Conservation (phyloP, 2,113 vertebrate species). For the Dinomys branickii region DNA sequence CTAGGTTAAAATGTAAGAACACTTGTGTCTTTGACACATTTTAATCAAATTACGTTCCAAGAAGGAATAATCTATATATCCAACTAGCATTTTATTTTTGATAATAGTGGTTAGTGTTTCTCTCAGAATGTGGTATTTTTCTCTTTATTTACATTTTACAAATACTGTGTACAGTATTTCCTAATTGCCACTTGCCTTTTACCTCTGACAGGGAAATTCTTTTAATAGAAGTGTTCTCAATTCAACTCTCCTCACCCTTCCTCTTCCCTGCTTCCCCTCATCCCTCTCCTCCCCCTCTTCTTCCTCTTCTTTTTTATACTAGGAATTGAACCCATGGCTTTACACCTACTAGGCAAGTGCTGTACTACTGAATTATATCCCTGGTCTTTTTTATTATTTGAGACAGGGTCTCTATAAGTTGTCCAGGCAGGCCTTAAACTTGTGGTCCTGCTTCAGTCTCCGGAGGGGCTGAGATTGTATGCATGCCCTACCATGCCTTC, state of each 20-base stretch:
- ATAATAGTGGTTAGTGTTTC: conserved; percentile 14
- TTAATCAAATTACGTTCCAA: not conserved
- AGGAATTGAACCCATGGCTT: not conserved
- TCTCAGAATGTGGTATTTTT: conserved; percentile 2
- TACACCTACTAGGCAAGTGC: not conserved
- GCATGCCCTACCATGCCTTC: not conserved
- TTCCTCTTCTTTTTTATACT: not conserved
- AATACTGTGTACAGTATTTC: not conserved
- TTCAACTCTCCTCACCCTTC: not conserved
- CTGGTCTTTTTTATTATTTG: not conserved
- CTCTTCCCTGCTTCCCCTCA: not conserved
- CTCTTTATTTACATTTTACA: conserved; percentile 37
- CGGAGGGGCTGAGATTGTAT: not conserved
- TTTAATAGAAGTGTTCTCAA: conserved; percentile 1
- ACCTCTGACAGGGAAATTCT: conserved; percentile 44
- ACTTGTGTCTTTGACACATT: not conserved
- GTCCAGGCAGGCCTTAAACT: not conserved
- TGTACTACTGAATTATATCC: not conserved
- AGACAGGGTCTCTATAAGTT: not conserved
- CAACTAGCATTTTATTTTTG: conserved; percentile 23
- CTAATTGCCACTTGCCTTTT: conserved; percentile 41
- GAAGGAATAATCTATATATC: not conserved
- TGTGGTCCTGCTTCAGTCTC: not conserved
- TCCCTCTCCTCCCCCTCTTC: not conserved
- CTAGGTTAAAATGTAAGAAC: not conserved